Base-by-base conservation (phyloP, 2,113 vertebrate species). In the Atractosteus spatula region DNA sequence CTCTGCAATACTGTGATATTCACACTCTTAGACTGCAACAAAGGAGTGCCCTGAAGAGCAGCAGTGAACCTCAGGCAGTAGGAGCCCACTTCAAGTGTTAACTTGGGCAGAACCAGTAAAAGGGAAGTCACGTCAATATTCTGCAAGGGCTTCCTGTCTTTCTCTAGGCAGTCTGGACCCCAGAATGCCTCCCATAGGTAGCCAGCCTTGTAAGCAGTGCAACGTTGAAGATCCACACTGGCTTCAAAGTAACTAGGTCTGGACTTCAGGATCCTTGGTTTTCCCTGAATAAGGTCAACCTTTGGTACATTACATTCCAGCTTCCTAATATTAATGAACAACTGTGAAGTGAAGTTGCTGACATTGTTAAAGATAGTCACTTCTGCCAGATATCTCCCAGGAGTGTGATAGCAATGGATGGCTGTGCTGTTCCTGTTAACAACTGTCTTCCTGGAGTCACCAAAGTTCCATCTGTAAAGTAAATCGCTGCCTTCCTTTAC, bases 171-270 rank as follows among this genome's bases (percentile, higher is more conserved):
- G 55, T 74, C 16, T 3, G 79, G 70, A 3, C 74, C 65, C 2
- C 8, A 66, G 57, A 85, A 81, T 14, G 89, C 78, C 66, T 92
- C 85, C 93, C 93, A 94, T 7, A 62, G 74, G 71, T 93, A 93
- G 4, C 4, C 73, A 0, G 85, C 82, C 75, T 83, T 91, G 74
- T 92, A 91, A n/a, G 78, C 77, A 29, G 82, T 79, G 70, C 93
- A 94, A 41, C 84, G 78, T 16, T 76, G 89, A n/a, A 81, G 78
- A 43, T 87, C 77, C 56, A 93, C 74, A 0, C 55, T 81, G 29
- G 87, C 91, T 84, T 94, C 91, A 64, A 93, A 93, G 62, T 83
- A 85, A 75, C 69, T 88, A 0, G n/a, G 70, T 66, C 78, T 81
- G 3, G 91, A 87, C 75, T 74, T 86, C 7, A 83, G 67, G 71